Base-by-base conservation (phyloP, 2,797 vertebrate genomes). In the Pygocentrus nattereri region DNA sequence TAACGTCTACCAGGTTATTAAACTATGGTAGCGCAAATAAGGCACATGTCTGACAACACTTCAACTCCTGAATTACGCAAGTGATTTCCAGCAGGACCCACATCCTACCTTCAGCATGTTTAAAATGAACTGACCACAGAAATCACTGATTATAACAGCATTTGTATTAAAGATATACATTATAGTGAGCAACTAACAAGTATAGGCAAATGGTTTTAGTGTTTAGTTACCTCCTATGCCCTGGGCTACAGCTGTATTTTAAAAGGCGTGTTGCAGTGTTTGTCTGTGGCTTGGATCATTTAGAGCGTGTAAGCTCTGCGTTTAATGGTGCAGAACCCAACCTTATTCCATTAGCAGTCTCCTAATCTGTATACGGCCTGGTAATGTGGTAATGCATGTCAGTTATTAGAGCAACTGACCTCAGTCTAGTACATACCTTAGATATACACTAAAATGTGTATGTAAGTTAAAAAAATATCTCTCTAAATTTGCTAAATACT, bases 381-480 rank as follows among this genome's bases (percentile, higher is more conserved):
- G 76, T 84, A 87, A 82, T 88, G 83, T 79, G 74, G 85, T 70
- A 74, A 81, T 85, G 86, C 74, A 76, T 86, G 86, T 85, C 82
- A 89, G 87, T 80, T 85, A 90, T 90, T 89, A 88, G 81, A 31
- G 69, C 27, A 61, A 44, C 86, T 87, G 88, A 89, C 89, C 84
- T 59, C 82, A 49, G 15, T 69, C 31, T 12, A 56, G 25, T 44
- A 31, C 41, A 56, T 34, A 27, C 7, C 41, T 77, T 8, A 58
- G 0, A 58, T 5, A 25, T 23, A 8, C 21, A 58, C 8, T 58
- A 7, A 50, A n/a, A 56, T n/a, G 54, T n/a, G 54, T 16, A n/a
- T n/a, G 21, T 21, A 54, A 2, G 52, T 21, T 13, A 11, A 19
- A 18, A 52, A 30, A 30, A 30, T n/a, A n/a, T n/a, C n/a, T n/a